Evolutionary conservation across 2,888 invertebrate genomes (phyloP).

Genomic region (Melipona beecheii): DNA sequence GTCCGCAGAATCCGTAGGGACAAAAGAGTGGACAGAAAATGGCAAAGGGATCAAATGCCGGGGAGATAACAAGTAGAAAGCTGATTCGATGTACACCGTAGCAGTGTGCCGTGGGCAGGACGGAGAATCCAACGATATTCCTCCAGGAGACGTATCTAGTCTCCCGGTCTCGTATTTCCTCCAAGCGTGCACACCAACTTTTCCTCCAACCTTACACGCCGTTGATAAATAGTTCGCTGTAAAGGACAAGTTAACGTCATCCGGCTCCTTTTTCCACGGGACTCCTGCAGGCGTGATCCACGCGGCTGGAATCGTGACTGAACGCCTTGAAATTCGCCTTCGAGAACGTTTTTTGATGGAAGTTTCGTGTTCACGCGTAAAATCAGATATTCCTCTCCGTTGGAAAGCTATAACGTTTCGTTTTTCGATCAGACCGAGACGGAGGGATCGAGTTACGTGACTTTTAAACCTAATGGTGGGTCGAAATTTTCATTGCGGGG

Average conservation of each 20-base stretch:
- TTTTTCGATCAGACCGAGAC: conserved; percentile 2
- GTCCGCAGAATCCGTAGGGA: conserved; percentile 34
- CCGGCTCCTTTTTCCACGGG: conserved; percentile 17
- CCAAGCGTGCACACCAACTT: conserved; percentile 42
- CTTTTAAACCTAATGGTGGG: conserved; percentile 4
- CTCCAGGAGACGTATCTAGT: conserved; percentile 51
- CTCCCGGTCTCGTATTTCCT: conserved; percentile 52
- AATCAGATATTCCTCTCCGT: not conserved
- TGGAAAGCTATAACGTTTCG: conserved; percentile 7
- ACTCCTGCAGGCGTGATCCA: conserved; percentile 5
- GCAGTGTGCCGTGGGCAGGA: conserved; percentile 27
- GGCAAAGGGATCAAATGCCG: conserved; percentile 60
- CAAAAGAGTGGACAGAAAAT: conserved; percentile 54
- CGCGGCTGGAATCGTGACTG: not conserved
- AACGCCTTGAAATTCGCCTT: conserved; percentile 6
- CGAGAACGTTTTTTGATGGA: not conserved
- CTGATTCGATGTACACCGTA: conserved; percentile 60
- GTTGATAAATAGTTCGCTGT: conserved; percentile 61
- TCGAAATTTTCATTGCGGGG: not conserved
- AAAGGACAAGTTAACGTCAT: conserved; percentile 38
- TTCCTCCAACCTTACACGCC: conserved; percentile 38
- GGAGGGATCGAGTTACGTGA: not conserved
- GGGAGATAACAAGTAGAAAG: conserved; percentile 64
- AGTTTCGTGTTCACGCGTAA: conserved; percentile 2
- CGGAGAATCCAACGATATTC: conserved; percentile 35